A percentile compares a stretch with the other conserved stretches of the same genome.
These are phyloP conservation scores for Hydrolagus affinis DNA, from an alignment of 2,113 vertebrate species.

Conservation along the genomic window DNA sequence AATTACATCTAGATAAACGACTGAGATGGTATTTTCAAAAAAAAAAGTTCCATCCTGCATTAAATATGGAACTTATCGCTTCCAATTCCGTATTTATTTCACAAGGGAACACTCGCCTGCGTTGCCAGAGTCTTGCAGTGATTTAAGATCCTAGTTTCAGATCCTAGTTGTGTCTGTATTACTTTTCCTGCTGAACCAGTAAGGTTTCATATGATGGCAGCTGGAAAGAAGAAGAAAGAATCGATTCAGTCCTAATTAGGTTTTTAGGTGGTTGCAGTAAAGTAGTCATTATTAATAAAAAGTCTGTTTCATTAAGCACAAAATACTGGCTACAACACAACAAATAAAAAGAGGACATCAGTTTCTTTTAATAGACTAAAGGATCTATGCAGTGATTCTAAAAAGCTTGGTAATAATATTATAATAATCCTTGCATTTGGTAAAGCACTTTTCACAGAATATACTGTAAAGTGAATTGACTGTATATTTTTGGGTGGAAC, in stretches of 20 bases:
- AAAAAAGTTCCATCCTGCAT: not conserved
- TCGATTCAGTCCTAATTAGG: not conserved
- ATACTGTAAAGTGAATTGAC: no score
- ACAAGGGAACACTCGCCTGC: not conserved
- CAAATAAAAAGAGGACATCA: no score
- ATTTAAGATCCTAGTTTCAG: not conserved
- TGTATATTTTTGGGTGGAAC: no score
- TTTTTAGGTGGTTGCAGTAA: not conserved
- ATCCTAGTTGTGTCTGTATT: not conserved
- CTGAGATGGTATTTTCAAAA: not conserved
- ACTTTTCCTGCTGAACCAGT: not conserved
- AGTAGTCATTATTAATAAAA: not conserved
- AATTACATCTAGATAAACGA: not conserved
- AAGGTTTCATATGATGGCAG: not conserved
- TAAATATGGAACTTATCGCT: not conserved
- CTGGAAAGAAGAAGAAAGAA: no score
- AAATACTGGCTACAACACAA: not conserved
- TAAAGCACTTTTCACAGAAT: no score
- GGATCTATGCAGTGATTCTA: no score
- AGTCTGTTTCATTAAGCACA: no score
- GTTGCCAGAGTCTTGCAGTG: not conserved
- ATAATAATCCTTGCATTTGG: no score
- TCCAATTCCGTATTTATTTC: not conserved
- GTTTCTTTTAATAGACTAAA: no score
- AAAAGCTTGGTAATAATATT: no score